Percentiles rank a stretch among this genome's conserved stretches.
phyloP scores from a whole-genome alignment of 2,113 vertebrate genomes.

The Mellivora capensis region DNA sequence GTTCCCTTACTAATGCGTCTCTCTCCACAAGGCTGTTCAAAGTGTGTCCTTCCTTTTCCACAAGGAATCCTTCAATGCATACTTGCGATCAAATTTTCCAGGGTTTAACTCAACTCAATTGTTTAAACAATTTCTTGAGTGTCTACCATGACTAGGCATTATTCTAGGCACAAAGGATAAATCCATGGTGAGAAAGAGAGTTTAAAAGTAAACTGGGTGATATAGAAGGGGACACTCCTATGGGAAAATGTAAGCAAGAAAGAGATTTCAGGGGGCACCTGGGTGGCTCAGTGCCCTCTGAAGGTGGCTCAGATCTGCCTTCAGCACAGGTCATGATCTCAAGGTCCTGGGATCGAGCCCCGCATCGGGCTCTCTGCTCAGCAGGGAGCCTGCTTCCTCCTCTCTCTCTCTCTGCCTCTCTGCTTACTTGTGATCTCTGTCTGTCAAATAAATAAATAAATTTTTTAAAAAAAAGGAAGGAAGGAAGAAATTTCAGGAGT shows the following conservation, averaged over 20 bases:
- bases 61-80: background rate
- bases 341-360: no score
- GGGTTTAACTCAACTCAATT: background rate
- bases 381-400: no score
- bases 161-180: background rate
- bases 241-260: background rate
- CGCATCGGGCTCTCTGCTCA: no score
- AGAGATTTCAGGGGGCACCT: background rate
- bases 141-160: background rate
- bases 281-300: no score
- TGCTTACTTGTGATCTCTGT: no score
- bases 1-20: background rate
- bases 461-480: background rate
- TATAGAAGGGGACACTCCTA: background rate
- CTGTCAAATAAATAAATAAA: no score
- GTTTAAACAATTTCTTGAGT: background rate
- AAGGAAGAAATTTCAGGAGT: background rate
- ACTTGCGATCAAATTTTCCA: background rate
- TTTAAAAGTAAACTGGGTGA: background rate
- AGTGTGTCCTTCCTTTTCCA: background rate
- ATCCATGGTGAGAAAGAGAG: background rate
- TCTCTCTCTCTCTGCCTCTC: no score
- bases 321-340: no score
- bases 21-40: background rate
- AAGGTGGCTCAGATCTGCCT: no score